These are phyloP conservation scores for Venusia cambrica DNA, from an alignment of 2,888 invertebrate species.

Conservation along the genomic window DNA sequence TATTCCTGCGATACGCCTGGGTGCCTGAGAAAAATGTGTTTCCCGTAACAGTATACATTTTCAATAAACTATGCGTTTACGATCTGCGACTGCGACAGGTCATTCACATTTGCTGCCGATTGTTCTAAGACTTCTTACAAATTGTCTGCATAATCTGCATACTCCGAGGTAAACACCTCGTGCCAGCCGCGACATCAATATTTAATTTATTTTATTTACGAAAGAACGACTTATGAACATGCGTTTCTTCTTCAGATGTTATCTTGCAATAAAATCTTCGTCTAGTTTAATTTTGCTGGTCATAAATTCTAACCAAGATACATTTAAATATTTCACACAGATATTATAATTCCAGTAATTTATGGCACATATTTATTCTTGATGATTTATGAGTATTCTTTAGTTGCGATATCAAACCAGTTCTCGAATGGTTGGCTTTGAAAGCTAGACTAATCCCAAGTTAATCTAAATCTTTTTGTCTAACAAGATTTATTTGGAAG, in stretches of 20 bases:
- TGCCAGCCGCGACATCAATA: too few species aligned
- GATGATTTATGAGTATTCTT: constrained; percentile 29
- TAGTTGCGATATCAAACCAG: constrained; percentile 27
- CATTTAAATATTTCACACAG: constrained; percentile 26
- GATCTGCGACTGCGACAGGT: constrained; percentile 14
- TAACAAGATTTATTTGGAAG: constrained; percentile 23
- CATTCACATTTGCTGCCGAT: constrained; percentile 12
- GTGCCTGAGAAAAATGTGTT: constrained; percentile 70
- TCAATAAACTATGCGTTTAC: constrained; percentile 25
- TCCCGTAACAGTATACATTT: constrained; percentile 30
- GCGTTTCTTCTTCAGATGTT: constrained; percentile 19
- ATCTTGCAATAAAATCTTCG: constrained; percentile 21
- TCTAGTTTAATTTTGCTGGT: constrained; percentile 19
- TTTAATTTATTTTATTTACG: background rate
- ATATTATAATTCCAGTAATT: constrained; percentile 28
- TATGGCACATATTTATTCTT: constrained; percentile 29
- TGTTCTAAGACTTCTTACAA: too few species aligned
- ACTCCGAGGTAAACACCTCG: too few species aligned
- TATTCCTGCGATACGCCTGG: constrained; percentile 58
- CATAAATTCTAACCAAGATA: constrained; percentile 25
- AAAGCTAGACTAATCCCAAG: constrained; percentile 21
- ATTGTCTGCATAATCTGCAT: too few species aligned
- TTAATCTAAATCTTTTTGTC: constrained; percentile 28
- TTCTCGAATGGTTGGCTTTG: constrained; percentile 18
- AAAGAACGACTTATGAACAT: constrained; percentile 8